phyloP scores from a whole-genome alignment of 2,888 invertebrate species.

The Dendrolimus houi region DNA sequence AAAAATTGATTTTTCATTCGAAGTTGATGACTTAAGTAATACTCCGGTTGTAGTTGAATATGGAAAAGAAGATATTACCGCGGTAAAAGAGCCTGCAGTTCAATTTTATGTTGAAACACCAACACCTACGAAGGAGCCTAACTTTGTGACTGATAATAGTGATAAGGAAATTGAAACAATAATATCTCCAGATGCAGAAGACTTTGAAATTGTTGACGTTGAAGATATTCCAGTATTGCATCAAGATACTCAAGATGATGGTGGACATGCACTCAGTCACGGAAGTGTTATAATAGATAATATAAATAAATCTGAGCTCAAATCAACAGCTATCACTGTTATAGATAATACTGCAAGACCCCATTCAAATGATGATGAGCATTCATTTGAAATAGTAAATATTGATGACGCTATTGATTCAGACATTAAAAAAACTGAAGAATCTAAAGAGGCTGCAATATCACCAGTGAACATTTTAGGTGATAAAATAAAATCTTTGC shows the following conservation, averaged over 20 bases:
- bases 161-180: background rate
- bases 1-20: conserved; percentile 29
- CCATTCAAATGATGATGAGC: conserved; percentile 1
- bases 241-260: background rate
- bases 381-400: conserved; percentile 5
- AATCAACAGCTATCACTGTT: background rate
- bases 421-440: background rate
- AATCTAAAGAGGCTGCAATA: background rate
- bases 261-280: background rate
- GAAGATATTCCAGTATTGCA: conserved; percentile 13
- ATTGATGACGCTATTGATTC: conserved; percentile 1
- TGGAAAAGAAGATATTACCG: conserved; percentile 19
- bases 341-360: background rate
- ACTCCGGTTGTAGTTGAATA: conserved; percentile 32
- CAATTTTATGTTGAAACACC: conserved; percentile 4
- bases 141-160: background rate
- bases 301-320: background rate
- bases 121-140: background rate
- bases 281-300: conserved; percentile 1
- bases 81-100: conserved; percentile 8
- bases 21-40: conserved; percentile 38
- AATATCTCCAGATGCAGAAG: conserved; percentile 4
- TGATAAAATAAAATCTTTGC: too few relatives aligned
- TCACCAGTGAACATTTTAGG: background rate
- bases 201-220: conserved; percentile 22